Base-by-base conservation (phyloP, 2,888 invertebrate species). In the Cerastis rubricosa region DNA sequence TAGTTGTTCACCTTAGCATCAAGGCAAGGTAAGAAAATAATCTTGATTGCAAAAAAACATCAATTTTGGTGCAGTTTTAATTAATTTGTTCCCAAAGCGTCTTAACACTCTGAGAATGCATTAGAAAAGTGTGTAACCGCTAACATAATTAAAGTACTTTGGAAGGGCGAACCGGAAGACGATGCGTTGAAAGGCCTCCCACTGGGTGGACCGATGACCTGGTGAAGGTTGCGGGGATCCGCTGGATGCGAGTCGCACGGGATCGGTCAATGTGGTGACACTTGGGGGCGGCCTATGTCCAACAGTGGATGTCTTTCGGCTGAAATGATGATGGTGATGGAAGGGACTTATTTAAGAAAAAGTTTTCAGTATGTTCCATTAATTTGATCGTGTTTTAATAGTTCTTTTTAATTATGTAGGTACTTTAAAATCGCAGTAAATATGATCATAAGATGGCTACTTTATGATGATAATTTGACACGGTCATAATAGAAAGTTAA, bases 401-500 rank as follows among this genome's bases (percentile, higher is more conserved):
- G 29, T 8, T n/a, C 1, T 49, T 61, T 76, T 74, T 70, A 77
- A 25, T 35, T 47, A 45, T 78, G 82, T n/a, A 45, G 17, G 5
- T 47, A 57, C 57, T 65, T 45, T 35, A 25, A 35, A 59, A 64
- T 74, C 12, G 40, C 43, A 54, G 65, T 61, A 61, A 35, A 64
- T 12, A 49, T 76, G 19, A 70, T 66, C 17, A 61, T 67, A 43
- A 12, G 35, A 67, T 45, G 72, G 22, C 47, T 51, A 63, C 59
- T 80, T 68, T 51, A 74, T 51, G 80, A 65, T 65, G 64, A 69
- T 74, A 47, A 54, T 47, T 40, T 69, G 75, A 47, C 57, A 85
- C 72, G 84, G 74, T 74, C 40, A 76, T 78, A 59, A 65, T 63
- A 77, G 57, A 75, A 82, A 76, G 76, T 71, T 64, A 71, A 83